Evolutionary conservation across 1,140 invertebrate species (phyloP), one percentile per base, ranked within the genome.

Genomic region (Papilio aristodemus): DNA sequence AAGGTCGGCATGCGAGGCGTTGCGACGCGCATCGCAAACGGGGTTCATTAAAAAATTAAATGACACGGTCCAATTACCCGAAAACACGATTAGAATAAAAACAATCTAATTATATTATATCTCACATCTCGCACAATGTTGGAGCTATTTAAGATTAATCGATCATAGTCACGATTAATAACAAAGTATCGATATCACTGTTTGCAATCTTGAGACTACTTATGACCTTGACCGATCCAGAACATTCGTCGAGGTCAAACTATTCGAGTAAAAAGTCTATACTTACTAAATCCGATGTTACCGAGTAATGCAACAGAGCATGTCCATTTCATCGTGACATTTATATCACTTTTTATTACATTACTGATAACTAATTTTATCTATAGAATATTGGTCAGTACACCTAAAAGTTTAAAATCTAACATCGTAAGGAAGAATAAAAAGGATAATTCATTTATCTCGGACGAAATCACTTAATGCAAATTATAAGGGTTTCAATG

Each of bases 181-280:
- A 60, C 37, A 64, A 67, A 73, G 38, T 71, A 71, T 70, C 69
- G 60, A 54, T 60, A 72, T 74, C 70, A 70, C 69, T 71, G 68
- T 76, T 78, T 71, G 71, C 71, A 83, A 80, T 81, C 73, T 80
- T 81, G 80, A 85, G 86, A 84, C 81, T 68, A 68, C 36, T 77
- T 70, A 59, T 70, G 82, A 75, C 84, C 86, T 89, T 89, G 84
- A 86, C 84, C 84, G 81, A 83, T 69, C 73, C 74, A 84, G 75
- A 75, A 72, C 80, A 71, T 73, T 75, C 74, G 76, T 72, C 78
- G 77, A 80, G 85, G 80, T 87, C 80, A 85, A 79, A 75, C 78
- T 71, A 68, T 70, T 77, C 71, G 71, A 71, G 74, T 68, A 73
- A 80, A 77, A 75, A 77, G 25, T 14, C 39, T 46, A 50, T 22